Percentiles rank a stretch among this genome's conserved stretches.
phyloP scores from a whole-genome alignment of 1,140 invertebrate species.

The Anagrus nilaparvatae region DNA sequence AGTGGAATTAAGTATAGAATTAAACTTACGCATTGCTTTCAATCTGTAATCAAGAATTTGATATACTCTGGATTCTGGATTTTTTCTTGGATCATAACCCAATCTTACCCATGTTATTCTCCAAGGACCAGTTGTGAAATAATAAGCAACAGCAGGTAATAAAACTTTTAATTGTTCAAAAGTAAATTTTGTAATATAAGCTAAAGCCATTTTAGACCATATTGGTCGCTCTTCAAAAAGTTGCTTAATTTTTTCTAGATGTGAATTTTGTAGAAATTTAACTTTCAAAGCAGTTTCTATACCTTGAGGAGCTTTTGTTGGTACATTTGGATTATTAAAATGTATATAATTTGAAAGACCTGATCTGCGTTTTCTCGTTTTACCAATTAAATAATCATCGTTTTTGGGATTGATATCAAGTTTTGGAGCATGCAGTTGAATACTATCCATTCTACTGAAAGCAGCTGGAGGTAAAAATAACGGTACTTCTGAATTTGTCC shows the following conservation, averaged over 20 bases:
- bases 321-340: conserved; percentile 45
- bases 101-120: conserved; percentile 71
- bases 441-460: conserved; percentile 67
- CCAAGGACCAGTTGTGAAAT: conserved; percentile 82
- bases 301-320: conserved; percentile 41
- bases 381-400: conserved; percentile 37
- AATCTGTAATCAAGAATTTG: conserved; percentile 81
- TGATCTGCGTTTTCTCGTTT: conserved; percentile 43
- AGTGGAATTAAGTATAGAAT: neutral
- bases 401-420: conserved; percentile 32
- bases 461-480: conserved; percentile 63
- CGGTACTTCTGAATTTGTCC: conserved; percentile 50
- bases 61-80: conserved; percentile 66
- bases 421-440: conserved; percentile 43
- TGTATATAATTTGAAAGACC: conserved; percentile 46
- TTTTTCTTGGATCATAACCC: conserved; percentile 78
- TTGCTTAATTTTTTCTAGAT: conserved; percentile 44
- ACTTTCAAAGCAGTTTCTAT: conserved; percentile 41
- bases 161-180: conserved; percentile 62
- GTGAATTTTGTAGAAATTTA: conserved; percentile 40
- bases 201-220: conserved; percentile 71
- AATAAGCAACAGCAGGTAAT: conserved; percentile 72
- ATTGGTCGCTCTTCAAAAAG: conserved; percentile 71
- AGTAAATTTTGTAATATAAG: conserved; percentile 52
- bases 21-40: conserved; percentile 49